A percentile compares a stretch with the other conserved stretches of the same genome.
phyloP scores from a whole-genome alignment of 2,797 vertebrate species.

The Clarias fuscus region DNA sequence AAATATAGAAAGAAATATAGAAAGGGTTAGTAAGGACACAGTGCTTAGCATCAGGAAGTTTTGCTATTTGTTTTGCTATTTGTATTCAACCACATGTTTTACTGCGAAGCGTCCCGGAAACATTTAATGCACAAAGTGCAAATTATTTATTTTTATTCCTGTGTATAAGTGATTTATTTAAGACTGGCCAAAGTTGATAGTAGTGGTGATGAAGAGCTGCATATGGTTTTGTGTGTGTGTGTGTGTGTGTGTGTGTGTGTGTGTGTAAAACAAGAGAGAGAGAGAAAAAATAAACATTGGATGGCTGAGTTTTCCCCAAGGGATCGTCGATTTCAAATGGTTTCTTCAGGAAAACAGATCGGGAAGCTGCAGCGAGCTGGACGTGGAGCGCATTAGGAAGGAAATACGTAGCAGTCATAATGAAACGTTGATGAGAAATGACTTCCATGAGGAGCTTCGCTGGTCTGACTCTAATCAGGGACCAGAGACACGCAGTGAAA shows the following conservation, averaged over 20 bases:
- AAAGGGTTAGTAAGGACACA: background rate
- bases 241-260: background rate
- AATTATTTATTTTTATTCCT: constrained; percentile 19
- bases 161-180: constrained; percentile 24
- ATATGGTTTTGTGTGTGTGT: constrained; percentile 15
- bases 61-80: background rate
- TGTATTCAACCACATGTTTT: background rate
- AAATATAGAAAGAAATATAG: background rate
- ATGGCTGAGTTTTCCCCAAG: constrained; percentile 22
- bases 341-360: constrained; percentile 38
- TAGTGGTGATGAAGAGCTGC: constrained; percentile 12
- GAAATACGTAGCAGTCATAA: constrained; percentile 41
- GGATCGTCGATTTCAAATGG: constrained; percentile 18
- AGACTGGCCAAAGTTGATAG: background rate
- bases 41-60: background rate
- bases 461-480: constrained; percentile 41
- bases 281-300: constrained; percentile 11
- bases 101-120: background rate
- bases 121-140: background rate
- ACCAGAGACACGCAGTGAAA: constrained; percentile 39
- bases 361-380: constrained; percentile 11
- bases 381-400: constrained; percentile 26
- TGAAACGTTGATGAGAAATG: constrained; percentile 48
- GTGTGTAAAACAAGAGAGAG: background rate
- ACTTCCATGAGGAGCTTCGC: constrained; percentile 46